Conservation (phyloP, 2,888 invertebrate genomes). For the Elegia similella region DNA sequence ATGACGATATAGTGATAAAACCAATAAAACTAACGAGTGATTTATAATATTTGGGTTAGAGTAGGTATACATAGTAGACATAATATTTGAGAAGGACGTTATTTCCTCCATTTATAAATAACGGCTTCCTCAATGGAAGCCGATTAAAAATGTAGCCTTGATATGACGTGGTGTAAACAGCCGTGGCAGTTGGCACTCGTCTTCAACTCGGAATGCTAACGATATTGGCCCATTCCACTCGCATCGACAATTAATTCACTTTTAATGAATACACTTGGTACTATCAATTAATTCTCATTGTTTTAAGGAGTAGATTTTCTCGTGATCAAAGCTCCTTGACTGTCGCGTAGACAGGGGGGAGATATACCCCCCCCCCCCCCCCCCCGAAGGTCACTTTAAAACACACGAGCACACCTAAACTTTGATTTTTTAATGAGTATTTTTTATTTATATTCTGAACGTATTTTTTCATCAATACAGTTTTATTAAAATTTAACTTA, state of each 20-base stretch:
- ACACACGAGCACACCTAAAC: too few relatives aligned
- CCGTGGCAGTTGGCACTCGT: conserved; percentile 42
- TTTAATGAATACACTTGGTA: conserved; percentile 46
- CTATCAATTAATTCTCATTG: too few relatives aligned
- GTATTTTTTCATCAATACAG: too few relatives aligned
- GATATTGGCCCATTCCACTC: conserved; percentile 48
- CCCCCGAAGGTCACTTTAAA: too few relatives aligned
- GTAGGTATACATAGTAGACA: background rate
- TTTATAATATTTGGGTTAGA: conserved; percentile 1
- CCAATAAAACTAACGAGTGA: background rate
- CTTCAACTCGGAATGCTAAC: conserved; percentile 54
- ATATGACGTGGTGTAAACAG: conserved; percentile 40
- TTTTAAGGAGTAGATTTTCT: too few relatives aligned
- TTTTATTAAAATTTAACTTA: too few relatives aligned
- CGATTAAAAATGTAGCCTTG: conserved; percentile 48
- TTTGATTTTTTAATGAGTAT: too few relatives aligned
- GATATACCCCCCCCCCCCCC: too few relatives aligned
- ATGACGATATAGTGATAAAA: too few relatives aligned
- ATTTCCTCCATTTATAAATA: conserved; percentile 24
- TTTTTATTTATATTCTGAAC: too few relatives aligned
- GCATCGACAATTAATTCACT: conserved; percentile 45
- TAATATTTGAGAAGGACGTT: conserved; percentile 19
- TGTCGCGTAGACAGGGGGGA: too few relatives aligned
- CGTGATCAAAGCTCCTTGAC: too few relatives aligned
- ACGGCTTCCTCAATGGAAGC: conserved; percentile 33